phyloP scores from a whole-genome alignment of 2,797 vertebrate species.

The Acanthurus lineatus region DNA sequence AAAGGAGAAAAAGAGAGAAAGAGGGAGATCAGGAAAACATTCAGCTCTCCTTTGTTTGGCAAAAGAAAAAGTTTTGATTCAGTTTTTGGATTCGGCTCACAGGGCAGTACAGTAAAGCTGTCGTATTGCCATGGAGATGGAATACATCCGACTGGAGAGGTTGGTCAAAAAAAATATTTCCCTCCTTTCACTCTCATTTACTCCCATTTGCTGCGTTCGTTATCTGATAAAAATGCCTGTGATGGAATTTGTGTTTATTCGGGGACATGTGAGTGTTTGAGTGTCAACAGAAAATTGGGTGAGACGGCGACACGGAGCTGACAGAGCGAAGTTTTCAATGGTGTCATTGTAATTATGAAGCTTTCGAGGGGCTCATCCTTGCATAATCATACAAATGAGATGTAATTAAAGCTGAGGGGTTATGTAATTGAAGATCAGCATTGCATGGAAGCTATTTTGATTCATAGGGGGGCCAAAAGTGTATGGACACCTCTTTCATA shows the following conservation, averaged over 20 bases:
- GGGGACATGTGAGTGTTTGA: neutral
- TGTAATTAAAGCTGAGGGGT: constrained; percentile 70
- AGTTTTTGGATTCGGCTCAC: constrained; percentile 46
- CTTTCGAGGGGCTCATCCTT: constrained; percentile 54
- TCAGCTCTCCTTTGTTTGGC: constrained; percentile 61
- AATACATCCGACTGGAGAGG: constrained; percentile 77
- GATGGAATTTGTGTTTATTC: constrained; percentile 9
- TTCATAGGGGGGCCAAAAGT: constrained; percentile 9
- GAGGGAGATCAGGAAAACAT: constrained; percentile 61
- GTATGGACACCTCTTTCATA: neutral
- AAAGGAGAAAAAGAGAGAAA: constrained; percentile 37
- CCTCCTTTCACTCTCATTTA: constrained; percentile 30
- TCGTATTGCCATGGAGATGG: constrained; percentile 77
- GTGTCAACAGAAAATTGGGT: constrained; percentile 14
- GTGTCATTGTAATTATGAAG: constrained; percentile 66
- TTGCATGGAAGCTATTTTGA: constrained; percentile 29
- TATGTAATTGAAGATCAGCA: constrained; percentile 53
- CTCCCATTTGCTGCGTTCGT: constrained; percentile 46
- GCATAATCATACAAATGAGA: constrained; percentile 63
- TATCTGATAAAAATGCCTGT: constrained; percentile 44
- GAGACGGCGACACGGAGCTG: constrained; percentile 49
- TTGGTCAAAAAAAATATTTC: constrained; percentile 49
- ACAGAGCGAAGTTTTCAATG: constrained; percentile 66
- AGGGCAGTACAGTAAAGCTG: constrained; percentile 48
- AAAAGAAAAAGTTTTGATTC: constrained; percentile 70